Evolutionary conservation across 1,140 invertebrate species (phyloP).

Genomic region (Bilobella aurantiaca): DNA sequence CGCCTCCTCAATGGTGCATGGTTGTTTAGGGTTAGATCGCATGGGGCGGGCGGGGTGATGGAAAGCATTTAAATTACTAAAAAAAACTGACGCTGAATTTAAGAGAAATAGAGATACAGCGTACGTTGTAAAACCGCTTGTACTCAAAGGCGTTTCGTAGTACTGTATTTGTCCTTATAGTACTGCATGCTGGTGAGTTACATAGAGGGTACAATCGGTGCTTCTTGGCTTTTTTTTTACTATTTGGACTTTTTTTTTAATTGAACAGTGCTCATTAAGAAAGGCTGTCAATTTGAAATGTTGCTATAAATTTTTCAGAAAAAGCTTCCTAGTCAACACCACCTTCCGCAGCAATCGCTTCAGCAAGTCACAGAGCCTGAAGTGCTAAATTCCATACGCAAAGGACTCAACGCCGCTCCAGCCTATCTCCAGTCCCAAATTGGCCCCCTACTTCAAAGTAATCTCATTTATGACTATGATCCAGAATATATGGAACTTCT

Average conservation of each 20-base stretch:
- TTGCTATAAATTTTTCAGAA: not conserved
- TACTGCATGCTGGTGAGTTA: no score
- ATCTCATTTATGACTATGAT: slow-evolving; percentile 4
- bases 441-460: not conserved
- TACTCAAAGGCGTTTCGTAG: no score
- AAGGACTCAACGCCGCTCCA: not conserved
- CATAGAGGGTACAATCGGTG: no score
- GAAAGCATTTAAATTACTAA: no score
- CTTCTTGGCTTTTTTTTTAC: not conserved
- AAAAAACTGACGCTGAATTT: no score
- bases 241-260: not conserved
- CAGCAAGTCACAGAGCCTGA: not conserved
- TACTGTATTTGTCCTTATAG: no score
- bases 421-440: not conserved
- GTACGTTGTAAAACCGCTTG: no score
- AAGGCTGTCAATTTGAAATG: not conserved
- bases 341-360: not conserved
- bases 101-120: no score
- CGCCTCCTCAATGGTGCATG: no score
- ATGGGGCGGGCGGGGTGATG: no score
- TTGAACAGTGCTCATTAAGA: not conserved
- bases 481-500: slow-evolving; percentile 16
- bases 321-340: not conserved
- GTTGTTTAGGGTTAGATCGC: no score
- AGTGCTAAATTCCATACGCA: not conserved